Conservation (phyloP, 2,888 invertebrate genomes). For the Tinea semifulvella region DNA sequence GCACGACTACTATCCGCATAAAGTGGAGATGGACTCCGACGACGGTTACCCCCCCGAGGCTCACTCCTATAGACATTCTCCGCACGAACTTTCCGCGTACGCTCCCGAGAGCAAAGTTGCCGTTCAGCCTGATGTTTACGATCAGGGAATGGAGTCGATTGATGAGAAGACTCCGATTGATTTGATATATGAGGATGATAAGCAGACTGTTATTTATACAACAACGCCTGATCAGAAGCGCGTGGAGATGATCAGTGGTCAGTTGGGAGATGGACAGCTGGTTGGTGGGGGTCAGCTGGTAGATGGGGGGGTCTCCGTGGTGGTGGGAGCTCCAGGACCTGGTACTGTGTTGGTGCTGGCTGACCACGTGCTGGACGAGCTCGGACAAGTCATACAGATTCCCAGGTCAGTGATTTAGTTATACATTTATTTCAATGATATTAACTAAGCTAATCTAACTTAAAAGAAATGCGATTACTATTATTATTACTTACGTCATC, state of each 20-base stretch:
- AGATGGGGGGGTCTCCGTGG: slow-evolving; percentile 61
- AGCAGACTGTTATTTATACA: slow-evolving; percentile 85
- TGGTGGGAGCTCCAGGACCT: slow-evolving; percentile 52
- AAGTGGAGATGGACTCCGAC: slow-evolving; percentile 71
- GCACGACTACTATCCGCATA: slow-evolving; percentile 70
- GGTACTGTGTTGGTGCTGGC: slow-evolving; percentile 77
- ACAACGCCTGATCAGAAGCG: slow-evolving; percentile 82
- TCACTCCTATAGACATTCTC: slow-evolving; percentile 66
- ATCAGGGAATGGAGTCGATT: slow-evolving; percentile 58
- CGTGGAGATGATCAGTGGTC: slow-evolving; percentile 80
- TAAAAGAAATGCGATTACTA: neutral
- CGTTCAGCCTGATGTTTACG: slow-evolving; percentile 59
- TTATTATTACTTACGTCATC: too few relatives aligned
- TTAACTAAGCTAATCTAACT: too few relatives aligned
- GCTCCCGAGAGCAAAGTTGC: slow-evolving; percentile 67
- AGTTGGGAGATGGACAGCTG: slow-evolving; percentile 66
- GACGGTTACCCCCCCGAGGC: slow-evolving; percentile 70
- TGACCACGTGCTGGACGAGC: slow-evolving; percentile 76
- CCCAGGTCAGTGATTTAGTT: slow-evolving; percentile 69
- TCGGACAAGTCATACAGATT: slow-evolving; percentile 71
- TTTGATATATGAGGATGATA: slow-evolving; percentile 84
- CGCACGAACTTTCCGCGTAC: slow-evolving; percentile 59
- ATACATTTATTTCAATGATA: too few relatives aligned
- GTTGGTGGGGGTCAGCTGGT: slow-evolving; percentile 59
- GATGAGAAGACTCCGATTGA: slow-evolving; percentile 81